Percentiles rank a stretch among this genome's conserved stretches.
phyloP scores from a whole-genome alignment of 2,888 invertebrate genomes.

The Polia nebulosa region DNA sequence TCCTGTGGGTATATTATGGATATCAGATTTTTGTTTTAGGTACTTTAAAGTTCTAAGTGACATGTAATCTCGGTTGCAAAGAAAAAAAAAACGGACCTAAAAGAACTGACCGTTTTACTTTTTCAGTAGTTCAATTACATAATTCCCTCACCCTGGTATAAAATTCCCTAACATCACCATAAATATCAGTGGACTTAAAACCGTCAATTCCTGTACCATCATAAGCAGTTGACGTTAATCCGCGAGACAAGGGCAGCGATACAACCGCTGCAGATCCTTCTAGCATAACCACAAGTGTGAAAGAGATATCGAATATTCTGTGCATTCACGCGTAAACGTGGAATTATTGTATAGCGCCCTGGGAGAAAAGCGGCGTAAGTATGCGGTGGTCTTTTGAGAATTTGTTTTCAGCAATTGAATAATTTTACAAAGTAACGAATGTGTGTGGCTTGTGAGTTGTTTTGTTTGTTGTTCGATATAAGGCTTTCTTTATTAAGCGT shows the following conservation, averaged over 20 bases:
- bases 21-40: not conserved
- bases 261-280: constrained; percentile 82
- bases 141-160: constrained; percentile 50
- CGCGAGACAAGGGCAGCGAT: constrained; percentile 81
- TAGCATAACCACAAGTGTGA: constrained; percentile 79
- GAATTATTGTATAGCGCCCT: constrained; percentile 82
- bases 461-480: constrained; percentile 12
- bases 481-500: not conserved
- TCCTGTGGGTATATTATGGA: not conserved
- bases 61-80: not conserved
- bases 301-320: constrained; percentile 88
- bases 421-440: constrained; percentile 1
- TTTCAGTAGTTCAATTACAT: constrained; percentile 21
- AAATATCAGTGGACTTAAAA: constrained; percentile 80
- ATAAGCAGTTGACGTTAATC: constrained; percentile 88
- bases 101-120: not conserved
- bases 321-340: constrained; percentile 88
- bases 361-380: constrained; percentile 82
- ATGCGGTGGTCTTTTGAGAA: constrained; percentile 45
- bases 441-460: not conserved
- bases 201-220: constrained; percentile 86
- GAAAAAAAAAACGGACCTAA: not conserved
- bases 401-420: constrained; percentile 24
- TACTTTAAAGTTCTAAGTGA: not conserved
- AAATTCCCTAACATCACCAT: constrained; percentile 75